Percentiles rank a stretch among this genome's conserved stretches.
Evolutionary conservation across 2,888 invertebrate species (phyloP).

Genomic region (Gandaritis pyraliata): DNA sequence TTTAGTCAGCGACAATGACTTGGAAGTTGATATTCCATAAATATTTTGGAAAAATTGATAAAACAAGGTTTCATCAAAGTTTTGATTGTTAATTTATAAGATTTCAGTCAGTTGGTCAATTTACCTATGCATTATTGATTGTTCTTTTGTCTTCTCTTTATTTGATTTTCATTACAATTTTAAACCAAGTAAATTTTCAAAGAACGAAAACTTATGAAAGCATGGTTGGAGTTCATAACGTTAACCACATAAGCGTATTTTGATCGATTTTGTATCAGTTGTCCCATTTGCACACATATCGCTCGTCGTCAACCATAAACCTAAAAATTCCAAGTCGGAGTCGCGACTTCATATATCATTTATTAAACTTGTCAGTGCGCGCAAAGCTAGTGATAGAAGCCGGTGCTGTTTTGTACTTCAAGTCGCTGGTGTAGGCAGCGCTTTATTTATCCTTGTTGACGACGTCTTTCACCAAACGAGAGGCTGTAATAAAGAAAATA

Average conservation of each 20-base stretch:
- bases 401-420: constrained; percentile 54
- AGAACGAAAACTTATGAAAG: not conserved
- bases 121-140: constrained; percentile 3
- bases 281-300: not conserved
- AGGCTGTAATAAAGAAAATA: constrained; percentile 60
- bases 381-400: constrained; percentile 38
- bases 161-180: constrained; percentile 4
- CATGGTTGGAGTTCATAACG: not conserved
- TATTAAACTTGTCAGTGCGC: constrained; percentile 35
- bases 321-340: constrained; percentile 6
- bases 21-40: constrained; percentile 30
- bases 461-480: constrained; percentile 67
- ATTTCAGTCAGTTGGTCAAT: constrained; percentile 1
- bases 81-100: not conserved
- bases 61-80: not conserved
- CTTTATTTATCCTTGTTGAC: constrained; percentile 69
- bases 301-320: not conserved
- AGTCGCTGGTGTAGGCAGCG: constrained; percentile 33
- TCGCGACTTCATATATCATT: constrained; percentile 21
- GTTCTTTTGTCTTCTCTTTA: constrained; percentile 3
- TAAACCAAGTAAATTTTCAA: constrained; percentile 5
- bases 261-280: not conserved
- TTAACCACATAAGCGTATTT: not conserved
- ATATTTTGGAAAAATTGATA: not conserved
- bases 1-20: constrained; percentile 29